Evolutionary conservation across 2,888 invertebrate species (phyloP), one percentile per base, ranked within the genome.

Genomic region (Dioctria linearis): DNA sequence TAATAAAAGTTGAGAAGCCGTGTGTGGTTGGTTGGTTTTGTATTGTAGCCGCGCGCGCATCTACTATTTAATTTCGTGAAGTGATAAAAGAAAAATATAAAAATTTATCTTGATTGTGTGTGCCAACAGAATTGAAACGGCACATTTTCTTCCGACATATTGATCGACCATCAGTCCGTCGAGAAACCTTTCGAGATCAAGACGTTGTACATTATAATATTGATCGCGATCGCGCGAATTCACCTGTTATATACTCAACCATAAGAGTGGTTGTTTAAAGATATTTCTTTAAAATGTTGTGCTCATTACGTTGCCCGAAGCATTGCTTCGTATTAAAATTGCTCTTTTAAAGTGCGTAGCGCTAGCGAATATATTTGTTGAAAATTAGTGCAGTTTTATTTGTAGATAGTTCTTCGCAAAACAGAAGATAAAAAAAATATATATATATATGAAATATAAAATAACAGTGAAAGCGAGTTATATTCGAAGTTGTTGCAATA

Each of bases 311-410:
- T 86, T 85, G 85, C 85, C 86, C 88, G 88, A 88, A 88, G 89
- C 88, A 85, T 85, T 85, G 88, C 88, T 88, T 88, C 89, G 88
- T 87, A 85, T 85, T 88, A 88, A 88, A 88, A 88, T 87, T 88
- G 87, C 88, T 88, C 84, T 87, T 85, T 84, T 88, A 86, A 85
- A 85, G 84, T 82, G 80, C 46, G 61, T 54, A 13, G 42, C 3
- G 49, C 5, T 13, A 51, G n/a, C 13, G 61, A 61, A 76, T 39
- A 67, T 57, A 66, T 43, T 49, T 37, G 43, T 39, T n/a, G 11
- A 42, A 25, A 39, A 76, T 75, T 59, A 59, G 73, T 75, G 73
- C 13, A 42, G 59, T 37, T 76, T 49, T 63, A 54, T 11, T 61
- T 46, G 39, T 61, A 63, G 63, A 46, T 76, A 61, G 61, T 63